Evolutionary conservation across 2,797 vertebrate species (phyloP).

Genomic region (Cyprinodon diabolis): DNA sequence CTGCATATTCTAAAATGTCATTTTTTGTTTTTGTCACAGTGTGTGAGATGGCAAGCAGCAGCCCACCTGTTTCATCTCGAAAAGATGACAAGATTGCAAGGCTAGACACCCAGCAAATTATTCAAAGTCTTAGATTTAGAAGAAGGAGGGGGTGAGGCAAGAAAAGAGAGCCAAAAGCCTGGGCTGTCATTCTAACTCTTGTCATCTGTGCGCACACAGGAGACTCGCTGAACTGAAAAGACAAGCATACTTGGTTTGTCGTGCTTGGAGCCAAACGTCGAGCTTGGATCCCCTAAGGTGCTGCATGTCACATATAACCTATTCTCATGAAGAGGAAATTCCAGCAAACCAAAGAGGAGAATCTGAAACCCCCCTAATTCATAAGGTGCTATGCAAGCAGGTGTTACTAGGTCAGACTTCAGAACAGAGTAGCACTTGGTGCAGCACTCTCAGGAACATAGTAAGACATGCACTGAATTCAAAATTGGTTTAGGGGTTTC

Average conservation of each 20-base stretch:
- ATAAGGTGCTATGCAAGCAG: constrained; percentile 30
- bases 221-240: constrained; percentile 51
- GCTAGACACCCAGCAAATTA: constrained; percentile 48
- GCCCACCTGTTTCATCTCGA: constrained; percentile 42
- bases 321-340: constrained; percentile 56
- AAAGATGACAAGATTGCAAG: constrained; percentile 53
- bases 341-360: constrained; percentile 55
- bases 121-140: constrained; percentile 37
- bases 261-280: constrained; percentile 50
- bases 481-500: neutral
- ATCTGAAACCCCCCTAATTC: constrained; percentile 44
- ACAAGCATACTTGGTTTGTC: constrained; percentile 64
- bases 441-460: neutral
- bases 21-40: constrained; percentile 38
- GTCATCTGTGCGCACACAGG: constrained; percentile 43
- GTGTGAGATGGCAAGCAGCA: constrained; percentile 17
- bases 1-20: constrained; percentile 28
- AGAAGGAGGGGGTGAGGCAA: constrained; percentile 2
- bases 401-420: constrained; percentile 16
- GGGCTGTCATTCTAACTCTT: constrained; percentile 27
- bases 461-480: neutral
- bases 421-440: constrained; percentile 12
- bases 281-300: constrained; percentile 58
- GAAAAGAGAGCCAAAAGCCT: constrained; percentile 26
- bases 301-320: constrained; percentile 55